Evolutionary conservation across 2,888 invertebrate species (phyloP), one percentile per base, ranked within the genome.

Genomic region (Loripinus fragilis): DNA sequence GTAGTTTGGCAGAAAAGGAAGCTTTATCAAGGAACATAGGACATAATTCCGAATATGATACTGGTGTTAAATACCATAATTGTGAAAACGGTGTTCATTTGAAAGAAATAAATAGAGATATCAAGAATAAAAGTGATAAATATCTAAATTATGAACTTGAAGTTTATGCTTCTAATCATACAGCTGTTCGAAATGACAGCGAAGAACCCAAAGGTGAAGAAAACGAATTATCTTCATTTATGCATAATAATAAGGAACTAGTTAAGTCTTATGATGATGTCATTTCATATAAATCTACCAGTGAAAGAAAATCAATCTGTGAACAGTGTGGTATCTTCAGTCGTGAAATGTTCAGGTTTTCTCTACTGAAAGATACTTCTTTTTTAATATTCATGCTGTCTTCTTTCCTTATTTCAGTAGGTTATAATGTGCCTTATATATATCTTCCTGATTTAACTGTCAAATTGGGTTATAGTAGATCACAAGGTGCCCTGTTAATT

Each of bases 401-500:
- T 7, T 33, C 48, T n/a, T 38, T 70, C 15, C 35, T 70, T 10
- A 55, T 70, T 8, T 8, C 55, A 30, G 3, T 55, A 38, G 52
- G 38, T 15, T 55, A 35, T n/a, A 55, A 28, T 30, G 38, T 70
- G 20, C 70, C 70, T 15, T 38, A 38, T 17, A 70, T 25, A 55
- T 55, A 55, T 42, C 55, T 70, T 20, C 70, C 70, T 55, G 70
- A 28, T 17, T 23, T 41, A 20, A 55, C 70, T 7, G 50, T 35
- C 45, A 55, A 55, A 3, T 25, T 38, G n/a, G 55, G 55, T 7
- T 55, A 55, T 2, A 45, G 52, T 10, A 38, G 38, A 3, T 41
- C n/a, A 25, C 25, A 35, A 23, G 70, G 70, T 30, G 55, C 41
- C 2, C 38, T 52, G 25, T 35, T 70, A 15, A 70, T 70, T 38